A percentile compares a stretch with the other conserved stretches of the same genome.
phyloP scores from a whole-genome alignment of 2,888 invertebrate genomes.

The Volucella zonaria region DNA sequence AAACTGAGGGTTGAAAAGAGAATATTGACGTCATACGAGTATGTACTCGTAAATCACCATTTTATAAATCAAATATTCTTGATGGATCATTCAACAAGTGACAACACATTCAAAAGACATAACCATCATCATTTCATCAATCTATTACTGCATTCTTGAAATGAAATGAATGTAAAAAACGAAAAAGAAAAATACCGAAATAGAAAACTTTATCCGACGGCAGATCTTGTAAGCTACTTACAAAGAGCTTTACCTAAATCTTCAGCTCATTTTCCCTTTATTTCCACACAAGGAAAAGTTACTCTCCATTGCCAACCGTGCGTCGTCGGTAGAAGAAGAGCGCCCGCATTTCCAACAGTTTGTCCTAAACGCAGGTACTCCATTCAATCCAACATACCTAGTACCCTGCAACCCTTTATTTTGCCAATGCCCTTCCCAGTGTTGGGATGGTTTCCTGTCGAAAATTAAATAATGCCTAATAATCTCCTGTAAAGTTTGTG shows the following conservation, averaged over 20 bases:
- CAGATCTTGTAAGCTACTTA: slow-evolving; percentile 66
- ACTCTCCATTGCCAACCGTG: not conserved
- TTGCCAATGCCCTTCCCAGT: not conserved
- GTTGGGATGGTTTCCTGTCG: slow-evolving; percentile 26
- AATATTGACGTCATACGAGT: too few relatives aligned
- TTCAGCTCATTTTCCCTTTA: slow-evolving; percentile 49
- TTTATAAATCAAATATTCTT: slow-evolving; percentile 8
- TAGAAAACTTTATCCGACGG: slow-evolving; percentile 62
- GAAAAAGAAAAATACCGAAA: slow-evolving; percentile 17
- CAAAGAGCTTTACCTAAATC: slow-evolving; percentile 67
- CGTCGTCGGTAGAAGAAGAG: not conserved
- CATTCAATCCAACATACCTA: slow-evolving; percentile 28
- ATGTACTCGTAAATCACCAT: too few relatives aligned
- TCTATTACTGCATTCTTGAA: not conserved
- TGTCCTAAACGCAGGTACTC: slow-evolving; percentile 26
- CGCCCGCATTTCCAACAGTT: slow-evolving; percentile 41
- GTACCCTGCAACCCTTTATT: slow-evolving; percentile 44
- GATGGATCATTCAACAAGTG: slow-evolving; percentile 18
- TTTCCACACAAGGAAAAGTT: slow-evolving; percentile 45
- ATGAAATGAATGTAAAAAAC: not conserved
- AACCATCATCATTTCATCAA: slow-evolving; percentile 3
- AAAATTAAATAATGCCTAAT: slow-evolving; percentile 71
- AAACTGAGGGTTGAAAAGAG: too few relatives aligned
- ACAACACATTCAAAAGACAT: slow-evolving; percentile 17
- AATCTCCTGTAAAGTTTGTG: slow-evolving; percentile 54